phyloP scores from a whole-genome alignment of 2,113 vertebrate species.

The Halcyon malimbica region DNA sequence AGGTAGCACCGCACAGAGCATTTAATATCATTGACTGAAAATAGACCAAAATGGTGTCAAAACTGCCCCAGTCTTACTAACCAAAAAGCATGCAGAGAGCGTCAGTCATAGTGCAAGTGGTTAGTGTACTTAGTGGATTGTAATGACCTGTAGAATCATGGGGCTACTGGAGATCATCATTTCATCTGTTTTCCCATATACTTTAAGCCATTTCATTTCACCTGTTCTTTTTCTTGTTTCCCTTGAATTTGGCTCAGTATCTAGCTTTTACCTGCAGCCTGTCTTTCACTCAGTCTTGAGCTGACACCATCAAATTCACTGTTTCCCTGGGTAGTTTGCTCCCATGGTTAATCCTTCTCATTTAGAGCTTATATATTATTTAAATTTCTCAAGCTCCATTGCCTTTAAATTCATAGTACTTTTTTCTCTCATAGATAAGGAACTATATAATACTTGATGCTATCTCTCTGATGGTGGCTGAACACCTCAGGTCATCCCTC shows the following conservation, averaged over 20 bases:
- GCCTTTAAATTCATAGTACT: neutral
- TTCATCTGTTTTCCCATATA: neutral
- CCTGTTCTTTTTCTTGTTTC: rapidly evolving
- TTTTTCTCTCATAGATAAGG: neutral
- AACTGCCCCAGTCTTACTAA: neutral
- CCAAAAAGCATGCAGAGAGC: neutral
- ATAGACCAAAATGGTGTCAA: neutral
- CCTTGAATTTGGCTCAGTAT: neutral
- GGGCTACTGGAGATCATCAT: neutral
- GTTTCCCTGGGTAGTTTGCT: neutral
- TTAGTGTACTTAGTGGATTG: neutral
- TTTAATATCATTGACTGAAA: neutral
- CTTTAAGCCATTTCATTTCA: neutral
- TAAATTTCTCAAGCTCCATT: neutral
- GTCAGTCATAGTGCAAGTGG: neutral
- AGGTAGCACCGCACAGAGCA: neutral
- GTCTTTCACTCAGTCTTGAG: neutral
- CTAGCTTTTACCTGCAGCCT: neutral
- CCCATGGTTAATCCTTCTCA: neutral
- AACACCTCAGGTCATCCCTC: neutral
- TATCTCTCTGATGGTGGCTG: neutral
- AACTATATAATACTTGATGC: neutral
- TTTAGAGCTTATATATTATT: neutral
- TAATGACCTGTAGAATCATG: neutral
- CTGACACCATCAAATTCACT: neutral